Evolutionary conservation across 2,113 vertebrate species (phyloP), one percentile per base, ranked within the genome.

Genomic region (Phycodurus eques): DNA sequence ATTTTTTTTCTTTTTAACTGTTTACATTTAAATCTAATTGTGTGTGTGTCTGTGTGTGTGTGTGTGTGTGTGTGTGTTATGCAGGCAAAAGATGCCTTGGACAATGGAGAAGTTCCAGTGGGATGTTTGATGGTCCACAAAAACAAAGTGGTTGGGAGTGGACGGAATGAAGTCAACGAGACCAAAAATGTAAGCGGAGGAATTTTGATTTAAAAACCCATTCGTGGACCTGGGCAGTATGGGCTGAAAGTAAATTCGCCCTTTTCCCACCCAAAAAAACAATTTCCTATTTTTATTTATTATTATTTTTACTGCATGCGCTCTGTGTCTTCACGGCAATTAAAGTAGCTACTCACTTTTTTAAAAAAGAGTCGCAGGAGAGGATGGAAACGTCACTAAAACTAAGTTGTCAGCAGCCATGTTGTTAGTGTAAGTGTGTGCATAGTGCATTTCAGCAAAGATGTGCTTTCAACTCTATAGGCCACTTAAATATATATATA

Each of bases 111-210:
- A 83, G 97, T 99, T 60, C 97, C 98, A 5, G 96, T 99, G 27
- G 98, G 97, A 4, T 98, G 97, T 87, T 94, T 99, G 39, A 86
- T 98, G 95, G 93, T 99, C 80, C 91, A 94, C 83, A 71, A 90
- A 19, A 85, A 93, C 17, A 75, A 94, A 78, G 88, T 94, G 49
- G 75, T 99, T 12, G 97, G 95, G 4, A 93, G 81, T 49, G 98
- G 98, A 77, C 84, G 95, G 68, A 99, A 99, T 71, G 94, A 98
- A 80, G 97, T 98, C 47, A 99, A 99, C 79, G 92, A 97, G 90
- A 98, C 93, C 1, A 98, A 96, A 90, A 97, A 99, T 70, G 97
- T 98, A 92, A 14, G 64, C 12, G 81, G 95, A 19, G 44, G 20
- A 4, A 13, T 27, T 59, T 22, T 59, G 14, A 8, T 22, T 44